Evolutionary conservation across 2,797 vertebrate species (phyloP), one percentile per base, ranked within the genome.

Genomic region (Halcyon badia): DNA sequence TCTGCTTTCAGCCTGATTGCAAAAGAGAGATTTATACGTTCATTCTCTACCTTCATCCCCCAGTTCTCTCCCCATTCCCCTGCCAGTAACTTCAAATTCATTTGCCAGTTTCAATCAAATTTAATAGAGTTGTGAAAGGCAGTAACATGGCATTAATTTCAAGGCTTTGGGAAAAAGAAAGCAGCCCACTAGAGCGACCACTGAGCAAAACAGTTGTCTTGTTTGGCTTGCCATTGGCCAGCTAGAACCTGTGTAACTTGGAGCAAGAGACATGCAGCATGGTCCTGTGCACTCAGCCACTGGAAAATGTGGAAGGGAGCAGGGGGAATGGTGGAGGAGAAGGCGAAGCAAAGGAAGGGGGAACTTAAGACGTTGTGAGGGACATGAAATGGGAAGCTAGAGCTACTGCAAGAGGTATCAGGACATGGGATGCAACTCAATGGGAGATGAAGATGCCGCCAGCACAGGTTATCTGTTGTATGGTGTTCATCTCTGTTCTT

Each of bases 1-100:
- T 92, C 58, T 78, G 30, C 31, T 92, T 93, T 84, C 70, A 90
- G 37, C 24, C 56, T 80, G 62, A 83, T 51, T 58, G 56, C 58
- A 69, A 41, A 42, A 64, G 52, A 46, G 25, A 49, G 35, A 68
- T 81, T 48, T 44, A 44, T 1, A 0, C 65, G 41, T 89, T 87
- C 41, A 41, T 75, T 71, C 57, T 81, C 25, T 83, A 14, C 49
- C 20, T 86, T 75, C 52, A 68, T 49, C 15, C 31, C 30, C 10
- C 11, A 25, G 44, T 37, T 92, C 31, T 90, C 28, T 72, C 30
- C 46, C 30, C 9, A 12, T 41, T 84, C 11, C 35, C 26, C 17
- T 92, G 81, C 46, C 54, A 77, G 42, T 91, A 76, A 54, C 37
- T 82, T 62, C 7, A 3, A 78, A 95, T 71, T 90, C 5, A 71